phyloP scores from a whole-genome alignment of 2,113 vertebrate genomes.

The Sinocyclocheilus anophthalmus region DNA sequence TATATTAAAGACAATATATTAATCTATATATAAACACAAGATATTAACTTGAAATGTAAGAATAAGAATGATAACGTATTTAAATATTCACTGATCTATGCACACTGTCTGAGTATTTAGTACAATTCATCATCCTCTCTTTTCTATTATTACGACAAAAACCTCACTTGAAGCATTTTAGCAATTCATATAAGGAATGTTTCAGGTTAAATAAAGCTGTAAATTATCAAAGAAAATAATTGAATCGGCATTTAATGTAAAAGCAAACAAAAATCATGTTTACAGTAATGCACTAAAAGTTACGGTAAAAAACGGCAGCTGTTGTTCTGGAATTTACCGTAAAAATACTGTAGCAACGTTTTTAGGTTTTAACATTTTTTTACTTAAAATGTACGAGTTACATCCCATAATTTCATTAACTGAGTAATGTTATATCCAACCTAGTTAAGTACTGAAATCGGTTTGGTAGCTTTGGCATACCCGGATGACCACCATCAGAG shows the following conservation, averaged over 20 bases:
- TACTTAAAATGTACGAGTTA: too few relatives aligned
- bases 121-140: not conserved
- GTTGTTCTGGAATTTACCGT: too few relatives aligned
- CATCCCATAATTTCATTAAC: too few relatives aligned
- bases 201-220: not conserved
- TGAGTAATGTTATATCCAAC: too few relatives aligned
- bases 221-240: not conserved
- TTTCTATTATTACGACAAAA: constrained; percentile 11
- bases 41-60: not conserved
- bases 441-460: too few relatives aligned
- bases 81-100: constrained; percentile 14
- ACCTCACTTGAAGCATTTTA: not conserved
- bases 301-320: too few relatives aligned
- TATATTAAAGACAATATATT: not conserved
- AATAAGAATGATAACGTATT: not conserved
- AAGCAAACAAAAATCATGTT: not conserved
- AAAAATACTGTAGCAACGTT: too few relatives aligned
- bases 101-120: not conserved
- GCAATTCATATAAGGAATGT: not conserved
- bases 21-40: too few relatives aligned
- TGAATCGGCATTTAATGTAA: not conserved
- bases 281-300: not conserved
- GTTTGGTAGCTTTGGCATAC: too few relatives aligned
- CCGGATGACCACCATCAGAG: too few relatives aligned
- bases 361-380: too few relatives aligned